Conservation (phyloP, 2,113 vertebrate species). For the Pyxicephalus adspersus region DNA sequence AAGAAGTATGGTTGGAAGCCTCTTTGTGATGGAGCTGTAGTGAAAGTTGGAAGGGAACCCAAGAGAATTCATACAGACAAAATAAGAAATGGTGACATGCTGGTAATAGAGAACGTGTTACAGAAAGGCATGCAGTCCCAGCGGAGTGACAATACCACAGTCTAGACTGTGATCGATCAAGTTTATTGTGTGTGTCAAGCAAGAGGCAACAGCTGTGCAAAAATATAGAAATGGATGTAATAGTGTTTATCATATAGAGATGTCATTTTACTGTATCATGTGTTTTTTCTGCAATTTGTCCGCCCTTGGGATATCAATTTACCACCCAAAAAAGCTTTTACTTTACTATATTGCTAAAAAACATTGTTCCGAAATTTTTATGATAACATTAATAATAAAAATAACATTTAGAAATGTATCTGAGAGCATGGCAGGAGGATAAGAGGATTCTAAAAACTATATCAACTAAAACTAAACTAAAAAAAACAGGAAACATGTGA, state of each 20-base stretch:
- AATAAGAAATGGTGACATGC: constrained; percentile 14
- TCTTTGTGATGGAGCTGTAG: neutral
- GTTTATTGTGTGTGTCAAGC: constrained; percentile 33
- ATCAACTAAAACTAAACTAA: no score
- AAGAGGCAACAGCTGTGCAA: constrained; percentile 24
- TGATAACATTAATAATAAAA: no score
- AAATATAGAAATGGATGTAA: constrained; percentile 23
- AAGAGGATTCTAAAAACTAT: no score
- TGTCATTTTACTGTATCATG: neutral
- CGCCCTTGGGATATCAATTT: neutral
- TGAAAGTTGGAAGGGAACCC: constrained; percentile 4
- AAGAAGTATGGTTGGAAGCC: constrained; percentile 1
- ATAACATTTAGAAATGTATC: no score
- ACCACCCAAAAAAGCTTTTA: neutral
- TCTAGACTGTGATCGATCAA: constrained; percentile 51
- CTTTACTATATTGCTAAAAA: no score
- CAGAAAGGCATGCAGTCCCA: constrained; percentile 31
- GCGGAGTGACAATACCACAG: constrained; percentile 37
- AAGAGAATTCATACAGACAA: constrained; percentile 36
- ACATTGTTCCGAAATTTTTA: no score
- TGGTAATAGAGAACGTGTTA: constrained; percentile 37
- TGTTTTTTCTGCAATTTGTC: neutral
- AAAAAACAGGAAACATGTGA: no score
- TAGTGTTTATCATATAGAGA: constrained; percentile 1
- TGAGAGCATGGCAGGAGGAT: no score